Percentiles rank a stretch among this genome's conserved stretches.
These are phyloP conservation scores for Corythornis cristatus DNA, from an alignment of 2,113 vertebrate species.

Conservation along the genomic window DNA sequence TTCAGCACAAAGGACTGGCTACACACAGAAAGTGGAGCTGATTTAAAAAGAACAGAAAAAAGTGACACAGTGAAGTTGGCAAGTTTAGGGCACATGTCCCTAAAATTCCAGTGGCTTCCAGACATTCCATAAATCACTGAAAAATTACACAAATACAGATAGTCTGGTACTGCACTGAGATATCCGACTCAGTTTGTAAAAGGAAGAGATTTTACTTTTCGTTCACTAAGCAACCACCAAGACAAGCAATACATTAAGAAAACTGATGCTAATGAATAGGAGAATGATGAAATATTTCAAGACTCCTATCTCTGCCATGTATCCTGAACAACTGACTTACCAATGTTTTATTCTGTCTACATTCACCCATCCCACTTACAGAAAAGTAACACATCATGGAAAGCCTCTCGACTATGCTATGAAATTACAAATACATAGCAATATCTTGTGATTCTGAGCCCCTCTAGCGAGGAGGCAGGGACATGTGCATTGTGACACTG, in stretches of 20 bases:
- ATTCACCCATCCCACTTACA: background rate
- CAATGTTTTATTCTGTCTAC: background rate
- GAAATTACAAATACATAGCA: background rate
- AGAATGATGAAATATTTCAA: background rate
- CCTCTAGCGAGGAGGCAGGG: background rate
- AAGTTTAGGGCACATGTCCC: rapidly evolving
- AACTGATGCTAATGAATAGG: background rate
- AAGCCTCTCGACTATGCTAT: background rate
- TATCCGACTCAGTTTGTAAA: background rate
- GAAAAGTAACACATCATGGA: background rate
- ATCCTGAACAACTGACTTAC: background rate
- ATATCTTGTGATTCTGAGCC: background rate
- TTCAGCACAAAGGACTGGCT: background rate
- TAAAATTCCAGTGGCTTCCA: background rate
- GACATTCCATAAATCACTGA: background rate
- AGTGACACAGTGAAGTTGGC: background rate
- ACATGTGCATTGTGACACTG: background rate
- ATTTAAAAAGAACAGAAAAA: background rate
- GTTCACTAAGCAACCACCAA: background rate
- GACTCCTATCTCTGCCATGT: background rate
- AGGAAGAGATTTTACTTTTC: background rate
- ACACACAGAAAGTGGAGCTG: background rate
- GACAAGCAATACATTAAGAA: background rate
- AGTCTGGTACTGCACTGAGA: background rate
- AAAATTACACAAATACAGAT: background rate